Percentiles rank a stretch among this genome's conserved stretches.
phyloP scores from a whole-genome alignment of 2,113 vertebrate species.

The Cathartes aura region DNA sequence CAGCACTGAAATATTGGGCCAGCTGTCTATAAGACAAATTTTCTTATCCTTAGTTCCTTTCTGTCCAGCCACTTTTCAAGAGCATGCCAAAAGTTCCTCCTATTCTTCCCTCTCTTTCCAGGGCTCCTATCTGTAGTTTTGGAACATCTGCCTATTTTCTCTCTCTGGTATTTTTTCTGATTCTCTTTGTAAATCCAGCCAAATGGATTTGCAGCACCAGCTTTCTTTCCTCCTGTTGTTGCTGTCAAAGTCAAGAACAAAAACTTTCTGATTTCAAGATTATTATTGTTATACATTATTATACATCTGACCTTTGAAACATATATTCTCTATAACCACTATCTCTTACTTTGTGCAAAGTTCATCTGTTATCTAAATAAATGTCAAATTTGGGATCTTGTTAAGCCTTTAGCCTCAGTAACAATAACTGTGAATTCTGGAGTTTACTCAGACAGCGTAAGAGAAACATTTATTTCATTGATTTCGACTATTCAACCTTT shows the following conservation, averaged over 20 bases:
- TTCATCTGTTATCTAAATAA: constrained; percentile 61
- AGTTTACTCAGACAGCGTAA: constrained; percentile 36
- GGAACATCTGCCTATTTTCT: background rate
- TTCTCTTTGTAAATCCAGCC: background rate
- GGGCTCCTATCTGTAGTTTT: background rate
- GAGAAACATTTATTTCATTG: constrained; percentile 35
- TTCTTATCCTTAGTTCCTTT: background rate
- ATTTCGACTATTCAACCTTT: constrained; percentile 54
- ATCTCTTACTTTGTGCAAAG: constrained; percentile 58
- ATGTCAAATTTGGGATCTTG: constrained; percentile 49
- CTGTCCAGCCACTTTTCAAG: background rate
- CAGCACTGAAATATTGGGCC: background rate
- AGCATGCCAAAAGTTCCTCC: background rate
- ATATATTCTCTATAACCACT: constrained; percentile 30
- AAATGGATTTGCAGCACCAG: background rate
- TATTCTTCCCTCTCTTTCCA: background rate
- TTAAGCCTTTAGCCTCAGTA: constrained; percentile 13
- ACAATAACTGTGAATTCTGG: constrained; percentile 15
- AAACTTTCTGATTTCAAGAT: constrained; percentile 9
- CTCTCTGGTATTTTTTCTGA: background rate
- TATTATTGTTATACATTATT: constrained; percentile 19
- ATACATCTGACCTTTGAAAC: constrained; percentile 59
- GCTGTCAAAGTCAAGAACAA: constrained; percentile 49
- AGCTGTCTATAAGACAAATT: background rate
- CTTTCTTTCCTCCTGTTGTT: background rate